These are phyloP conservation scores for Drymonia ruficornis DNA, from an alignment of 2,888 invertebrate genomes.

Conservation along the genomic window DNA sequence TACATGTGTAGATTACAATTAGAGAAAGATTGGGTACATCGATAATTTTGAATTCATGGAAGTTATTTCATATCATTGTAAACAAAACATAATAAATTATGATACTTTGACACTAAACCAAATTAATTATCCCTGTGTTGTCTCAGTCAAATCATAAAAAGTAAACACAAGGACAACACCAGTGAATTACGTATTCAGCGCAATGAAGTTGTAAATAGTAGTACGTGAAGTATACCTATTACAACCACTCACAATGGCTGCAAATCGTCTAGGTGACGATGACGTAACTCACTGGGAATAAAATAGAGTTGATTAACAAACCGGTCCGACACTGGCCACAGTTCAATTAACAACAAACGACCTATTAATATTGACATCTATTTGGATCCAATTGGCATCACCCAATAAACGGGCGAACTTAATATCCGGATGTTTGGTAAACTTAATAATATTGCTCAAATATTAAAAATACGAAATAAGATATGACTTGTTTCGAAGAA, in stretches of 20 bases:
- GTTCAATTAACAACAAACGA: conserved; percentile 37
- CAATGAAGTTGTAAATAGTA: conserved; percentile 6
- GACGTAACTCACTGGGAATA: conserved; percentile 31
- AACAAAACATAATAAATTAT: no score
- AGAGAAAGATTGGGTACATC: no score
- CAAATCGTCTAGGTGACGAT: conserved; percentile 24
- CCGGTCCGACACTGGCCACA: conserved; percentile 25
- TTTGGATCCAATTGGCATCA: conserved; percentile 25
- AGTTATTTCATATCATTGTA: no score
- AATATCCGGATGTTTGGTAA: conserved; percentile 1
- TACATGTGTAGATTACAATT: no score
- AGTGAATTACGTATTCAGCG: not conserved
- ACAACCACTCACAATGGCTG: conserved; percentile 19
- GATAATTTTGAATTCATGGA: no score
- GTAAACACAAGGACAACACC: conserved; percentile 3
- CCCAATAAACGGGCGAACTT: conserved; percentile 12
- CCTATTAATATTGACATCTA: conserved; percentile 35
- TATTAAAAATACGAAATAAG: no score
- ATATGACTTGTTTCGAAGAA: no score
- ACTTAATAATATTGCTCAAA: not conserved
- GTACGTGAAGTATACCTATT: conserved; percentile 14
- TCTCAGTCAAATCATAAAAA: not conserved
- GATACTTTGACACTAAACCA: no score
- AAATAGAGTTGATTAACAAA: conserved; percentile 29
- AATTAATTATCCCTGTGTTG: not conserved